Conservation (phyloP, 2,888 invertebrate species). For the Pharmacophagus antenor region DNA sequence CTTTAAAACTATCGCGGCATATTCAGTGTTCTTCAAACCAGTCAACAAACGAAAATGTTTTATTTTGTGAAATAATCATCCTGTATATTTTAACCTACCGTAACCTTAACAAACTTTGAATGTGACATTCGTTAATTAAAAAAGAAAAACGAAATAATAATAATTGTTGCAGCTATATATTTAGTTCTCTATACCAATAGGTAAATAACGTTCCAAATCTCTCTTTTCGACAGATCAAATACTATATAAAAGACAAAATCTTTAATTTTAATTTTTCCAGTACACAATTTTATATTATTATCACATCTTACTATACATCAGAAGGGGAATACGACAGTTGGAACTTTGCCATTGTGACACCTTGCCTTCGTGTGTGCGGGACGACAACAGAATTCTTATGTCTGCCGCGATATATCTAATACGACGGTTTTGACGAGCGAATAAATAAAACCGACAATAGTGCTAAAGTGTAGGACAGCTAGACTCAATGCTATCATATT, state of each 20-base stretch:
- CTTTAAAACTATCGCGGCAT: background rate
- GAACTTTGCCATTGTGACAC: conserved; percentile 21
- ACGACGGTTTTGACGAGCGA: conserved; percentile 3
- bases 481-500: background rate
- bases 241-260: too few relatives aligned
- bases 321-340: conserved; percentile 13
- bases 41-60: background rate
- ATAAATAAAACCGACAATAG: background rate
- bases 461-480: background rate
- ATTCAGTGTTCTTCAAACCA: background rate
- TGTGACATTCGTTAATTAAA: conserved; percentile 46
- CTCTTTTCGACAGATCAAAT: too few relatives aligned
- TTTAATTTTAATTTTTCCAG: too few relatives aligned
- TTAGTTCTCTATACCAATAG: too few relatives aligned
- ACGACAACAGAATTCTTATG: conserved; percentile 16
- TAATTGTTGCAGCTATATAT: conserved; percentile 15
- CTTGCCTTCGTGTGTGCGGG: conserved; percentile 16
- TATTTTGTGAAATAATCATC: background rate
- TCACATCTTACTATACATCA: too few relatives aligned
- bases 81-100: conserved; percentile 23
- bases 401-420: conserved; percentile 1
- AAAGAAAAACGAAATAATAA: conserved; percentile 22
- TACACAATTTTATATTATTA: too few relatives aligned
- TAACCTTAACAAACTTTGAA: conserved; percentile 35
- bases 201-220: too few relatives aligned